Evolutionary conservation across 2,113 vertebrate species (phyloP).

Genomic region (Chitala chitala): DNA sequence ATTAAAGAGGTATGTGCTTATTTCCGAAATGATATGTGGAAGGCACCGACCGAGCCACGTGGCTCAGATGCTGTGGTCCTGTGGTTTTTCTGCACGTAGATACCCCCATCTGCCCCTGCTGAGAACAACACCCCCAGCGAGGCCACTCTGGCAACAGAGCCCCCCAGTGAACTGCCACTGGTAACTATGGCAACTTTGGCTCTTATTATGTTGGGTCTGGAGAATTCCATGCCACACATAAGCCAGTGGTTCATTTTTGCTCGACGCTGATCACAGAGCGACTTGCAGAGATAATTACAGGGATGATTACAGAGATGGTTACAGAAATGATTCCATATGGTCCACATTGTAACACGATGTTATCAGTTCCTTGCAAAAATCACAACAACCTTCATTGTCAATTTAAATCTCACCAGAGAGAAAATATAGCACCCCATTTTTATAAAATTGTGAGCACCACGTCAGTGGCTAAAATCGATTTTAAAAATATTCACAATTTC

Average conservation of each 20-base stretch:
- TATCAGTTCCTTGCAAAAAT: too few species aligned
- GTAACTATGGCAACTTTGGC: slow-evolving; percentile 53
- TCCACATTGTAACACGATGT: too few species aligned
- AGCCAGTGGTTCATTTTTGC: slow-evolving; percentile 9
- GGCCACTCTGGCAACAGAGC: slow-evolving; percentile 47
- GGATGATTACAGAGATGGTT: too few species aligned
- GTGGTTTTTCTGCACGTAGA: slow-evolving; percentile 38
- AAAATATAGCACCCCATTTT: too few species aligned
- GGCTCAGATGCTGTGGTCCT: not conserved
- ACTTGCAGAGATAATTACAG: too few species aligned
- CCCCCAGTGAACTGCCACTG: slow-evolving; percentile 44
- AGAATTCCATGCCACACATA: slow-evolving; percentile 19
- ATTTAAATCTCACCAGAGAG: too few species aligned
- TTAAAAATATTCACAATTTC: too few species aligned
- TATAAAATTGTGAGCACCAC: too few species aligned
- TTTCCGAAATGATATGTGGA: not conserved
- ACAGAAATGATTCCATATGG: too few species aligned
- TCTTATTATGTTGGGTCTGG: slow-evolving; percentile 35
- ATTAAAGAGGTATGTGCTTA: not conserved
- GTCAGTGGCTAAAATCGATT: too few species aligned
- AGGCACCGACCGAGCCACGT: not conserved
- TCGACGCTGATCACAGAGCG: not conserved
- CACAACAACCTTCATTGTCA: too few species aligned
- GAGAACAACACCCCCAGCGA: slow-evolving; percentile 46
- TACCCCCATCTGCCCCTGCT: slow-evolving; percentile 32